A percentile compares a stretch with the other conserved stretches of the same genome.
Evolutionary conservation across 1,140 invertebrate genomes (phyloP).

Genomic region (Bicyclus anynana): DNA sequence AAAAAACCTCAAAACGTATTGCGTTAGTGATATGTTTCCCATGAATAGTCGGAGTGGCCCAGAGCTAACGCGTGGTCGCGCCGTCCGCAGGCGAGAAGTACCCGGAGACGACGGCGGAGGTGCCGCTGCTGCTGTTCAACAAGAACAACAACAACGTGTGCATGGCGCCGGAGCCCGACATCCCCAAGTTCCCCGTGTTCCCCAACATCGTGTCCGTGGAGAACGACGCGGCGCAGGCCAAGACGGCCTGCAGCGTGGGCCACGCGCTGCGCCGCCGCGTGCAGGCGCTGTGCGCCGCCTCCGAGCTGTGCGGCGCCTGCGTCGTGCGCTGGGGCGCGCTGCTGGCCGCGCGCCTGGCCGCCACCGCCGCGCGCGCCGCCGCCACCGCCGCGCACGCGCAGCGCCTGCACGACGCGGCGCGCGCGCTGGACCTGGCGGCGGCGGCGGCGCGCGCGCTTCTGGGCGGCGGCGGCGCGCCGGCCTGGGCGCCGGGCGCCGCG

Average conservation of each 20-base stretch:
- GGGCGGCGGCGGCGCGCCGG: conserved; percentile 23
- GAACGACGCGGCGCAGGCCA: conserved; percentile 92
- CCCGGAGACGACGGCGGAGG: conserved; percentile 83
- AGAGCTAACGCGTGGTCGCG: too few relatives aligned
- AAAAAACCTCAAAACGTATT: too few relatives aligned
- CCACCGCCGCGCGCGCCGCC: conserved; percentile 39
- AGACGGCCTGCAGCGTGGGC: conserved; percentile 90
- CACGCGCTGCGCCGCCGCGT: conserved; percentile 90
- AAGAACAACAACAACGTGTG: conserved; percentile 92
- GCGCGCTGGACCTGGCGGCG: conserved; percentile 37
- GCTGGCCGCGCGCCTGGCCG: conserved; percentile 48
- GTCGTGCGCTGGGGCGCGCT: conserved; percentile 63
- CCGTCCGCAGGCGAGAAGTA: conserved; percentile 81
- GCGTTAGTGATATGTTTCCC: too few relatives aligned
- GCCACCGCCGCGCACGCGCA: conserved; percentile 32
- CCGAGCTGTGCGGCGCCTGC: conserved; percentile 54
- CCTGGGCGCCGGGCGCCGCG: conserved; percentile 35
- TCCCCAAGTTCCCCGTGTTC: conserved; percentile 91
- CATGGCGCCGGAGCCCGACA: conserved; percentile 80
- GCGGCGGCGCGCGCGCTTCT: conserved; percentile 26
- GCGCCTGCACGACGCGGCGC: conserved; percentile 35
- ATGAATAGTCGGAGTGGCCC: too few relatives aligned
- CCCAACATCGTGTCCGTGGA: conserved; percentile 89
- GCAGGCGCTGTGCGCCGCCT: conserved; percentile 75
- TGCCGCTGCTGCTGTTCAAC: conserved; percentile 90